Evolutionary conservation across 2,797 vertebrate genomes (phyloP).

Genomic region (Echiichthys vipera): DNA sequence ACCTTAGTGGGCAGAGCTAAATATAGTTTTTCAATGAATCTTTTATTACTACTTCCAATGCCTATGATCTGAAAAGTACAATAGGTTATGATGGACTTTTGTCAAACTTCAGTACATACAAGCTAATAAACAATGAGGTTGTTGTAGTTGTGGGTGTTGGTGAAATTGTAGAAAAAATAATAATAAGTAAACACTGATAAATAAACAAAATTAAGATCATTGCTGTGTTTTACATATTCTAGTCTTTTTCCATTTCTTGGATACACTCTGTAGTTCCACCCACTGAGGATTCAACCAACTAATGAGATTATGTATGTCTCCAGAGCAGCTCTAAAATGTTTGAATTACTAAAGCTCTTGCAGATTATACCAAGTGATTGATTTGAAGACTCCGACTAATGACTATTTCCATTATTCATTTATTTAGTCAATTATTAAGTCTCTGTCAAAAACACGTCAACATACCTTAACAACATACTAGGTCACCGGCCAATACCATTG

Average conservation of each 20-base stretch:
- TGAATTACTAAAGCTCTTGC: not conserved
- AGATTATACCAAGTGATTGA: not conserved
- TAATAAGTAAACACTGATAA: not conserved
- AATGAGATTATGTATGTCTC: not conserved
- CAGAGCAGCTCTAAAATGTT: constrained; percentile 1
- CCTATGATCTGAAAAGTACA: not conserved
- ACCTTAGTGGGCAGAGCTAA: not conserved
- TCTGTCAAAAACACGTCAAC: not conserved
- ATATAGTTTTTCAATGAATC: not conserved
- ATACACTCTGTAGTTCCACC: not conserved
- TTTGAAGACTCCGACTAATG: not conserved
- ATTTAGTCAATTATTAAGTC: not conserved
- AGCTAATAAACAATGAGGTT: not conserved
- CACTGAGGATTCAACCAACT: not conserved
- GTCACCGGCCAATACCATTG: no score
- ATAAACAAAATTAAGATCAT: not conserved
- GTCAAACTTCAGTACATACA: not conserved
- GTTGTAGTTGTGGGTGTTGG: no score
- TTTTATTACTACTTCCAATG: not conserved
- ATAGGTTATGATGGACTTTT: not conserved
- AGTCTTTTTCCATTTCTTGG: not conserved
- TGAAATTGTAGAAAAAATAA: not conserved
- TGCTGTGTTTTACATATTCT: not conserved
- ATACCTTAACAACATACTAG: no score
- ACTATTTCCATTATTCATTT: not conserved